Base-by-base conservation (phyloP, 2,113 vertebrate species). In the Phrynosoma platyrhinos region DNA sequence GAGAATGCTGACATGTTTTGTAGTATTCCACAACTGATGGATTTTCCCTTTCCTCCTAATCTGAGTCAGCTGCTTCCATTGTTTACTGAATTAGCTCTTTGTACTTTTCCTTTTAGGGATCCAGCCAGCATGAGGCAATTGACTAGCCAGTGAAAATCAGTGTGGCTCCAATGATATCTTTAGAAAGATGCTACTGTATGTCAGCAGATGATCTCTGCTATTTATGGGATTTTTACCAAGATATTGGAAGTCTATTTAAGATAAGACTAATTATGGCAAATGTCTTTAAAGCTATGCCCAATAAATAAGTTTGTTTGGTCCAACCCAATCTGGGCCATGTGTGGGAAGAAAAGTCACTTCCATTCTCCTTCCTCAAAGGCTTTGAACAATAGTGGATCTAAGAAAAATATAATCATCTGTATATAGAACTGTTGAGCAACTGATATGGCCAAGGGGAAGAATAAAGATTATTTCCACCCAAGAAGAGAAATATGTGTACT, bases 1-100 rank as follows among this genome's bases (percentile, higher is more conserved):
- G 90, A 89, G 62, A 52, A 82, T 68, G 74, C 62, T 53, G 47
- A 74, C 69, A 76, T 27, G 68, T 77, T 62, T 71, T 84, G 81
- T 72, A 30, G 62, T 72, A 3, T 69, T 9, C 23, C 4, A 9
- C 36, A 16, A 18, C 58, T 12, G 27, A 14, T 30, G 32, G 55
- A 62, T 36, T 40, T 42, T 5, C 9, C 21, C 4, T 10, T 42
- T 66, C 62, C 32, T 25, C 32, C 6, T 74, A 85, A 76, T 47
- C 72, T 27, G 14, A 64, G 55, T 77, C 53, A 42, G 13, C 72
- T 62, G 53, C 53, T 76, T n/a, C 55, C 25, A 64, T 64, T 85
- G 36, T 76, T 9, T 21, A 64, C 42, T 77, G 36, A 58, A 76
- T 25, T 64, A 20, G 40, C 5, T 8, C 32, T 62, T 62, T 62